Conservation (phyloP, 2,888 invertebrate species). For the Proisotoma minuta region DNA sequence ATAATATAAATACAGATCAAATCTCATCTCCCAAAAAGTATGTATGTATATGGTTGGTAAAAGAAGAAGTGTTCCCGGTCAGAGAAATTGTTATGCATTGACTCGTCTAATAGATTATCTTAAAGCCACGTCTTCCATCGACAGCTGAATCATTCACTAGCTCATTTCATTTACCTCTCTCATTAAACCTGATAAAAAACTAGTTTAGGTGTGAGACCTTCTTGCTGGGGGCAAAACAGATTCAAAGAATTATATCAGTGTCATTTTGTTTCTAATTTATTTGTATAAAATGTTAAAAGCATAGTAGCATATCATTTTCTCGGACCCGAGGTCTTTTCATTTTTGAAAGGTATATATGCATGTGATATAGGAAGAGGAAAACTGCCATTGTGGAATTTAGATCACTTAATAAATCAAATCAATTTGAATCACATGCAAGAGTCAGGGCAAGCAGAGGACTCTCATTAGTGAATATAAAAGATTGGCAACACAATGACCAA, state of each 20-base stretch:
- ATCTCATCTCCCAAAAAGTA: not conserved
- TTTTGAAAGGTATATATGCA: too few species aligned
- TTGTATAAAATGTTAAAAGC: too few species aligned
- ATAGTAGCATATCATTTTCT: too few species aligned
- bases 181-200: conserved; percentile 41
- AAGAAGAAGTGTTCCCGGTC: not conserved
- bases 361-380: not conserved
- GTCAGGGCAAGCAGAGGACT: not conserved
- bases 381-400: conserved; percentile 2
- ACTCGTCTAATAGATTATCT: conserved; percentile 37
- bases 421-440: conserved; percentile 4
- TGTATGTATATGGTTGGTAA: too few species aligned
- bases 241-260: too few species aligned
- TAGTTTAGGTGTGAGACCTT: conserved; percentile 27
- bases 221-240: conserved; percentile 12
- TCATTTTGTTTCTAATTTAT: too few species aligned
- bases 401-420: conserved; percentile 23
- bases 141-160: conserved; percentile 26
- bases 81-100: not conserved
- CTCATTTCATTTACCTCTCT: conserved; percentile 38
- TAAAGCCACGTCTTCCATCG: conserved; percentile 38
- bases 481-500: not conserved
- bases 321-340: too few species aligned
- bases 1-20: conserved; percentile 1
- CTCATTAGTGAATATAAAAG: conserved; percentile 3